A percentile compares a stretch with the other conserved stretches of the same genome.
Evolutionary conservation across 35 echinoderm and acorn worm genomes (phyloP).

Genomic region (Hemicentrotus pulcherrimus): DNA sequence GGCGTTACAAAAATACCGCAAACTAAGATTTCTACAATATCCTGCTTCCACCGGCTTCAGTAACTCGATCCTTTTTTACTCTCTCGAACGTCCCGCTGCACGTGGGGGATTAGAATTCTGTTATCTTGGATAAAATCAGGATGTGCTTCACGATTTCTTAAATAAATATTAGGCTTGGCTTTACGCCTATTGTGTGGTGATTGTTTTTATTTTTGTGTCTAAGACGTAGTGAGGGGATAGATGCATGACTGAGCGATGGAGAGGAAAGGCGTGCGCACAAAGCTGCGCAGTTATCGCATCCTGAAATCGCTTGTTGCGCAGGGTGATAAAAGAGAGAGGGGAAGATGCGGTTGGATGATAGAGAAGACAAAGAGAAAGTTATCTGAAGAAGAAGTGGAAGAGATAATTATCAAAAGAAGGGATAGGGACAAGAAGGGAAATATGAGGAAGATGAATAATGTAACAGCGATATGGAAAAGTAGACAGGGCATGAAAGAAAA

Average conservation of each 20-base stretch:
- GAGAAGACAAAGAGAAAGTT: background rate
- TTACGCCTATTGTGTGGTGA: background rate
- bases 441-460: background rate
- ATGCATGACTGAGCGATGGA: background rate
- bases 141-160: background rate
- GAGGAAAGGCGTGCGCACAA: background rate
- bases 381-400: background rate
- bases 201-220: background rate
- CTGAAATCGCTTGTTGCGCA: background rate
- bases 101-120: background rate
- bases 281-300: slow-evolving; percentile 14
- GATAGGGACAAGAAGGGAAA: background rate
- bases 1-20: slow-evolving; percentile 33
- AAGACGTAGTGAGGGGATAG: background rate
- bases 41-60: slow-evolving; percentile 3
- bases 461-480: too few relatives aligned
- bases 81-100: background rate
- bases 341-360: background rate
- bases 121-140: slow-evolving; percentile 20
- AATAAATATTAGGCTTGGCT: slow-evolving; percentile 35
- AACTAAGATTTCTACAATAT: slow-evolving; percentile 47
- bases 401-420: background rate
- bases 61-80: background rate
- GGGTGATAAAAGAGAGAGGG: background rate
- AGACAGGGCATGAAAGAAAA: too few relatives aligned